Base-by-base conservation (phyloP, 30 jellyfish, hydroid and myxozoan genomes). In the Hydra vulgaris region DNA sequence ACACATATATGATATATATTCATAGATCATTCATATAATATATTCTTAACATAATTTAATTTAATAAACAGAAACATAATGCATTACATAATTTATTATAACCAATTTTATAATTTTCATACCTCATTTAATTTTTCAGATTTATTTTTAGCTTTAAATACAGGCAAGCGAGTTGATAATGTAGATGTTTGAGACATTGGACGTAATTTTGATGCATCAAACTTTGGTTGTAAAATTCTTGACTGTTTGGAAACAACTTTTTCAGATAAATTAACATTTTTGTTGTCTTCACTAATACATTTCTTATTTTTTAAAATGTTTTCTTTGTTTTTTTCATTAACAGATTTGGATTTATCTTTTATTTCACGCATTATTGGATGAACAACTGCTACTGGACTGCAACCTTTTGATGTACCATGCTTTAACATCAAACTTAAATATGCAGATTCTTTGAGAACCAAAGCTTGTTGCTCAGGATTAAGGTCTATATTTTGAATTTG, bases 371-470 rank as follows among this genome's bases (percentile, higher is more conserved):
- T 23, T 54, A 91, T 76, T 0, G 98, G 98, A 55, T 83, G 92
- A 19, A 91, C 95, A n/a, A 90, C 89, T 53, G 97, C 96, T 22
- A 86, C 72, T 7, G 97, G 97, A 68, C 95, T 90, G 74, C 70
- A 5, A 23, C 81, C 71, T 16, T 70, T 66, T 20, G 80, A 80
- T 26, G 87, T 80, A 15, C 87, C 87, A 26, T 80, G 87, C 69
- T 80, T 80, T 22, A 80, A 27, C 80, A 25, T 67, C 21, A 80
- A 23, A 80, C 87, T 80, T 53, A 80, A 1, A 16, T 56, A 71
- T 5, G 84, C 87, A 1, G 87, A 80, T 26, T 80, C 87, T 22
- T 66, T 54, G 3, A 80, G 81, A 21, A 80, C 8, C 72, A 80
- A 25, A 15, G 87, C 87, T 80, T 80, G 87, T 27, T 80, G 85